These are phyloP conservation scores for Mirounga angustirostris DNA, from an alignment of 2,113 vertebrate species.

Conservation along the genomic window DNA sequence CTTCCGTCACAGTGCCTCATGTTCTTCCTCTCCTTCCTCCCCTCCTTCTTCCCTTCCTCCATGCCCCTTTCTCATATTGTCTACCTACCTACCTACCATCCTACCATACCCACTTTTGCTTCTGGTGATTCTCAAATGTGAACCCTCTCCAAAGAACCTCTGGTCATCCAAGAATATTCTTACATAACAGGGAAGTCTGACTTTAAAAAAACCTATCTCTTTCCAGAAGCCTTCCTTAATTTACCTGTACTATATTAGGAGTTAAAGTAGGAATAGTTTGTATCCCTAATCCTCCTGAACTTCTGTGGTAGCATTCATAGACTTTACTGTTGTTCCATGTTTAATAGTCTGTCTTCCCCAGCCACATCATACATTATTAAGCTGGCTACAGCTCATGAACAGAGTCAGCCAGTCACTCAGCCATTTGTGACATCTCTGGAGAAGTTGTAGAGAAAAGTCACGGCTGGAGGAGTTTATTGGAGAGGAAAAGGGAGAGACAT, in stretches of 20 bases:
- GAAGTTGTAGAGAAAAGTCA: neutral
- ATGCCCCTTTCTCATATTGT: neutral
- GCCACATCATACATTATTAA: neutral
- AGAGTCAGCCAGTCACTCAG: neutral
- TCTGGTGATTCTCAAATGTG: neutral
- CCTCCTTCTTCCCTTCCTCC: neutral
- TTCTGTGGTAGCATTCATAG: neutral
- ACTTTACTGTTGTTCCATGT: neutral
- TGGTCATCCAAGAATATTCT: neutral
- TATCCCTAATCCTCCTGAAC: neutral
- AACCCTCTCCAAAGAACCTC: too few relatives aligned
- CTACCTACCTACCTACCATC: neutral
- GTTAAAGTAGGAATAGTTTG: neutral
- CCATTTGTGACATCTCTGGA: neutral
- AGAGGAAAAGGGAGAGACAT: neutral
- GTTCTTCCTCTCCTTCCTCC: neutral
- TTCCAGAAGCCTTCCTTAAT: neutral
- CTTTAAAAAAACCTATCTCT: neutral
- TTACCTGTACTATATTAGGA: neutral
- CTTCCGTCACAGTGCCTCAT: fast-evolving
- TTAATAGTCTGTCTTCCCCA: neutral
- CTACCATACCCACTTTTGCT: neutral
- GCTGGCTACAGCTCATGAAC: neutral
- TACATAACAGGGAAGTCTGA: neutral
- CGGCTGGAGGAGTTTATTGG: neutral